Evolutionary conservation across 2,113 vertebrate species (phyloP).

Genomic region (Pangasianodon gigas): DNA sequence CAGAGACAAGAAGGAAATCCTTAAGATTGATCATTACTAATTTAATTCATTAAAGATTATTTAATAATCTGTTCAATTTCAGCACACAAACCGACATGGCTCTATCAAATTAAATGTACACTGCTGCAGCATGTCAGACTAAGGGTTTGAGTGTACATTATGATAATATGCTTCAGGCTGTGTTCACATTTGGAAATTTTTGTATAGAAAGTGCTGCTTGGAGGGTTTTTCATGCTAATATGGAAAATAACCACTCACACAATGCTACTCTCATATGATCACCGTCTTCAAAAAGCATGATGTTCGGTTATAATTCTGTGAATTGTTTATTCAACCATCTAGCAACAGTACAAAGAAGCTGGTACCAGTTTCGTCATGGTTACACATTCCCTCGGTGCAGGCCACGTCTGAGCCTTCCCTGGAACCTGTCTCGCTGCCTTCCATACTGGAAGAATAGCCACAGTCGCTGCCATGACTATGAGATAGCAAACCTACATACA

Average conservation of each 20-base stretch:
- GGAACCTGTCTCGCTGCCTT: conserved; percentile 91
- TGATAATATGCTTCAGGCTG: not conserved
- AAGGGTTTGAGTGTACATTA: not conserved
- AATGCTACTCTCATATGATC: not conserved
- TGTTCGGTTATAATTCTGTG: not conserved
- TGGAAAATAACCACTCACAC: not conserved
- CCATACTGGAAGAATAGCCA: conserved; percentile 96
- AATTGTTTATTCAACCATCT: not conserved
- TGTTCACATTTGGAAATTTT: not conserved
- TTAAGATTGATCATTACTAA: not conserved
- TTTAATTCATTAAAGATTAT: not conserved
- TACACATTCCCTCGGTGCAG: conserved; percentile 95
- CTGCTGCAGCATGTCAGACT: no score
- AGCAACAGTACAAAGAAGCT: conserved; percentile 30
- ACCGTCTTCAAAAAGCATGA: not conserved
- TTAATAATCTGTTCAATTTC: not conserved
- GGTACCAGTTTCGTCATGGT: conserved; percentile 90
- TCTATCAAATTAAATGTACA: not conserved
- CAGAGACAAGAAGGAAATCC: conserved; percentile 26
- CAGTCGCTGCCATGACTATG: conserved; percentile 91
- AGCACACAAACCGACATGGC: not conserved
- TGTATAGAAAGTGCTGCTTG: not conserved
- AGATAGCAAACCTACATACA: conserved; percentile 77
- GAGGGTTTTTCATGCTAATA: not conserved
- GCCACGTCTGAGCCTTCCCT: conserved; percentile 92